Percentiles rank a stretch among this genome's conserved stretches.
phyloP scores from a whole-genome alignment of 2,797 vertebrate genomes.

The Helarctos malayanus region DNA sequence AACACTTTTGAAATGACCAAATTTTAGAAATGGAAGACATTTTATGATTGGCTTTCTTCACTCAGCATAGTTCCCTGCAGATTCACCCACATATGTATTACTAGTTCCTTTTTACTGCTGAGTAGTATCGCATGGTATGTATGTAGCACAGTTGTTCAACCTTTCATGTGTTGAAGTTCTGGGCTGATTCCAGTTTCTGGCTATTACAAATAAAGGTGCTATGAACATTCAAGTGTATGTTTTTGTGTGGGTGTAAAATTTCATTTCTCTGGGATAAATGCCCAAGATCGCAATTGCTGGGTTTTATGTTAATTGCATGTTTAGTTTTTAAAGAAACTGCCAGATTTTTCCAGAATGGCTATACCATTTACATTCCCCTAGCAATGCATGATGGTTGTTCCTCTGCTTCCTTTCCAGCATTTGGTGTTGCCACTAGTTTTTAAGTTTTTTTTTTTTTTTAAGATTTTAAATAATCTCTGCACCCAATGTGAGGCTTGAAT shows the following conservation, averaged over 20 bases:
- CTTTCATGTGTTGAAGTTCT: background rate
- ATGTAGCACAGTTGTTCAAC: background rate
- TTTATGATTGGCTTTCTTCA: background rate
- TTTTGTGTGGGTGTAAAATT: conserved; percentile 24
- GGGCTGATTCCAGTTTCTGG: background rate
- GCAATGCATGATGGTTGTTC: background rate
- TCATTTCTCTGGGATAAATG: conserved; percentile 21
- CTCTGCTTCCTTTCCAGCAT: background rate
- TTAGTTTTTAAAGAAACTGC: conserved; percentile 37
- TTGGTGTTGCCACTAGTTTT: background rate
- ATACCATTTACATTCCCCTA: background rate
- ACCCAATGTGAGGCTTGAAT: background rate
- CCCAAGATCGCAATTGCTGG: background rate
- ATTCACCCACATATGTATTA: background rate
- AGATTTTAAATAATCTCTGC: background rate
- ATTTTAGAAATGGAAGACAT: too few species aligned
- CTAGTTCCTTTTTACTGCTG: background rate
- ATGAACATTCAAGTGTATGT: background rate
- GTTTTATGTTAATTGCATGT: background rate
- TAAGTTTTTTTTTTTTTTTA: background rate
- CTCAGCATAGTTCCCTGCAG: background rate
- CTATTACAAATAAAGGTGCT: background rate
- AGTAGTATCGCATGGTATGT: background rate
- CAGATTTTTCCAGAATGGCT: background rate
- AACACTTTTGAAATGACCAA: too few species aligned